These are phyloP conservation scores for Syngnathoides biaculeatus DNA, from an alignment of 2,113 vertebrate genomes.

Conservation along the genomic window DNA sequence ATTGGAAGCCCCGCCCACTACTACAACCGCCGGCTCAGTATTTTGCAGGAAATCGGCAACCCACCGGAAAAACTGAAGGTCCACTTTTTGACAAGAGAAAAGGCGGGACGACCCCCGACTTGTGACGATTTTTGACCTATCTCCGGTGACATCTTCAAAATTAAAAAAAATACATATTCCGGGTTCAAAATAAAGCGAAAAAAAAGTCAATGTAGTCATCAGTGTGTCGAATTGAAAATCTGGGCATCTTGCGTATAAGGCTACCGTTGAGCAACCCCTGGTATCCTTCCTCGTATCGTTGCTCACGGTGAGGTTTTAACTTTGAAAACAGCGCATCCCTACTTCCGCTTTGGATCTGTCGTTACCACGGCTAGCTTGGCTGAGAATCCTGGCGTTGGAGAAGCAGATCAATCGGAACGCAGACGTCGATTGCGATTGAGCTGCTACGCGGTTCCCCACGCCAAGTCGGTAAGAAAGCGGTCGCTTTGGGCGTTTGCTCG, in stretches of 20 bases:
- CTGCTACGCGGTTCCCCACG: constrained; percentile 34
- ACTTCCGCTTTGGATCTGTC: constrained; percentile 23
- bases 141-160: not conserved
- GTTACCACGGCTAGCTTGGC: constrained; percentile 34
- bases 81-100: not conserved
- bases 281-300: no score
- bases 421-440: constrained; percentile 57
- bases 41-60: not conserved
- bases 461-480: constrained; percentile 49
- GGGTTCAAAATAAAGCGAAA: not conserved
- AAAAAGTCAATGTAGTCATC: not conserved
- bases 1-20: not conserved
- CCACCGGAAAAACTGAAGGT: no score
- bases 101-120: not conserved
- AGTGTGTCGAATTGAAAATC: not conserved
- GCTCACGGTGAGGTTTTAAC: constrained; percentile 6
- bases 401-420: constrained; percentile 56
- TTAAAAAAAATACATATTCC: not conserved
- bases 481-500: not conserved
- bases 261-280: not conserved
- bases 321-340: constrained; percentile 12
- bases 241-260: not conserved
- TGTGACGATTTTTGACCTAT: not conserved
- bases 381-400: constrained; percentile 20
- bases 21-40: not conserved